phyloP scores from a whole-genome alignment of 64 coral and sea anemone genomes.

The Catalaphyllia jardinei region DNA sequence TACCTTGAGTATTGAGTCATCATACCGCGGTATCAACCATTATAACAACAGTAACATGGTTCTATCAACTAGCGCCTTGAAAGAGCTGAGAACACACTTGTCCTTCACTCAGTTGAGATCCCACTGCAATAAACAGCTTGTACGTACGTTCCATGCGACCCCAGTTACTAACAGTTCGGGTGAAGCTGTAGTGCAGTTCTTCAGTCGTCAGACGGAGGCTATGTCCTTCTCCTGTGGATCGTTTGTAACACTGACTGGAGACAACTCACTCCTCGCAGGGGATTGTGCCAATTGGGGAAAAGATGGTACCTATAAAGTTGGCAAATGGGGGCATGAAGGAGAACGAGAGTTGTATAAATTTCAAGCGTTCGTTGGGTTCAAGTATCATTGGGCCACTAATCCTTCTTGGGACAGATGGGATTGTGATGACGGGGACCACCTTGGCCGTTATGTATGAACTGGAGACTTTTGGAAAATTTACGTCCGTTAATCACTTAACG shows the following conservation, averaged over 20 bases:
- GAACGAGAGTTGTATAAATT: background rate
- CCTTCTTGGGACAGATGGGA: background rate
- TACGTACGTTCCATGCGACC: slow-evolving; percentile 24
- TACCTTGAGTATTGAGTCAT: background rate
- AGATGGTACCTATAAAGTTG: background rate
- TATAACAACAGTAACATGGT: slow-evolving; percentile 4
- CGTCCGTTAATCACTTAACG: background rate
- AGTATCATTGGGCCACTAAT: background rate
- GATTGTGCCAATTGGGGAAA: background rate
- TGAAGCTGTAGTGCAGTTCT: background rate
- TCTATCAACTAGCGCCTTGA: background rate
- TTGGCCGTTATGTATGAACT: background rate
- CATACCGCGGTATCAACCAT: slow-evolving; percentile 11
- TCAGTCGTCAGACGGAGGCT: background rate
- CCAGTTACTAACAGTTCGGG: slow-evolving; percentile 23
- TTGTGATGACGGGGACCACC: background rate
- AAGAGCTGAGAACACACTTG: slow-evolving; percentile 3
- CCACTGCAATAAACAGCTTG: slow-evolving; percentile 9
- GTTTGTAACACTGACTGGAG: background rate
- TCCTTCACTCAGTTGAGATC: slow-evolving; percentile 43
- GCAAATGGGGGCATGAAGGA: background rate
- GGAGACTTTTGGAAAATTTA: background rate
- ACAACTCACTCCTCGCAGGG: slow-evolving; percentile 6
- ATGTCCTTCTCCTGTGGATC: background rate
- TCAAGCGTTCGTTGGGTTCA: background rate